Percentiles rank a stretch among this genome's conserved stretches.
Evolutionary conservation across 2,888 invertebrate genomes (phyloP).

Genomic region (Auanema sp.): DNA sequence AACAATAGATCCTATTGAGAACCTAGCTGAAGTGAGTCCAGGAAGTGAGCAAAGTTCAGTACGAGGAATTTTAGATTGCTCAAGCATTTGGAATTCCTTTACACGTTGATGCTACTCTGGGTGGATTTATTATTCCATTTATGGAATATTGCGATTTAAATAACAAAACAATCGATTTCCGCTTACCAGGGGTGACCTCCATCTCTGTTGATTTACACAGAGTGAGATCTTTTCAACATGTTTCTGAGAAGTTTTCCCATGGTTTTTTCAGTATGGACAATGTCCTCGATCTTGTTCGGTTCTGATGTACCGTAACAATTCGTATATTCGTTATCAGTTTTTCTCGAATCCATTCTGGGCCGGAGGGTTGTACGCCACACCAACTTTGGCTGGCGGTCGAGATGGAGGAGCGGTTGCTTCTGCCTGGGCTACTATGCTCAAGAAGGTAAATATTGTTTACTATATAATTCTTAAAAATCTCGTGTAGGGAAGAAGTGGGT

Average conservation of each 20-base stretch:
- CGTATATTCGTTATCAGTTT: conserved; percentile 83
- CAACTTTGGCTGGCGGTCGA: conserved; percentile 73
- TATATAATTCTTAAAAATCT: too few species aligned
- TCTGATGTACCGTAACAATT: conserved; percentile 79
- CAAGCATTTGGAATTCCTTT: conserved; percentile 80
- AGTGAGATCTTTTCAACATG: conserved; percentile 17
- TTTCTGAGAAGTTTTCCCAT: neutral
- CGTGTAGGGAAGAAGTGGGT: conserved; percentile 50
- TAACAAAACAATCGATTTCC: conserved; percentile 83
- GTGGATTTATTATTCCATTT: conserved; percentile 91
- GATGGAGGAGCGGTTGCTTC: conserved; percentile 69
- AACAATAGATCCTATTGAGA: conserved; percentile 86
- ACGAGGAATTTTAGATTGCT: conserved; percentile 65
- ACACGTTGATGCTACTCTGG: conserved; percentile 95
- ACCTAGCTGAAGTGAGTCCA: conserved; percentile 75
- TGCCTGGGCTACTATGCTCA: conserved; percentile 66
- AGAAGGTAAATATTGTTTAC: conserved; percentile 62
- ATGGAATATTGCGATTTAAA: conserved; percentile 83
- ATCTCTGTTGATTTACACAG: conserved; percentile 86
- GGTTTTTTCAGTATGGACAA: conserved; percentile 80
- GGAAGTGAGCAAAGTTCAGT: neutral
- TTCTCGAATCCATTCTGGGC: conserved; percentile 84
- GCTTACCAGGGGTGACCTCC: conserved; percentile 83
- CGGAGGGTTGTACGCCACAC: conserved; percentile 95
- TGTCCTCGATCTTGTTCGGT: conserved; percentile 95